A percentile compares a stretch with the other conserved stretches of the same genome.
Evolutionary conservation across 2,113 vertebrate genomes (phyloP).

Genomic region (Zapornia atra): DNA sequence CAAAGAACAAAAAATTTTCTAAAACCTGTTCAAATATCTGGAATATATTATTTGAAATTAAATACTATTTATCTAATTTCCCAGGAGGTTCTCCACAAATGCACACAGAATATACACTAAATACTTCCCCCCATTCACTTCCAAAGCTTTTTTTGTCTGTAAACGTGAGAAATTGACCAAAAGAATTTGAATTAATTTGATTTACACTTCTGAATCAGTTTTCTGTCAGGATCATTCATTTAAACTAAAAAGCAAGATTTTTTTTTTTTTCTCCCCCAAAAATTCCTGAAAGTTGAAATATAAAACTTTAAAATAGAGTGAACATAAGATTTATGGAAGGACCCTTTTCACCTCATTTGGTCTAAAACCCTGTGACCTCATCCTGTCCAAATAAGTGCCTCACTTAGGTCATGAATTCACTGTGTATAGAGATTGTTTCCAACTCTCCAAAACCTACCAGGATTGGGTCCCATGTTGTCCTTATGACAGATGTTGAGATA

Average conservation of each 20-base stretch:
- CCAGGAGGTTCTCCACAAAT: not conserved
- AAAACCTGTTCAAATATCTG: not conserved
- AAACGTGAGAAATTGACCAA: not conserved
- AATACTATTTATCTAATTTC: not conserved
- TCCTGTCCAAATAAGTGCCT: not conserved
- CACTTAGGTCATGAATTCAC: not conserved
- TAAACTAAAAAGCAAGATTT: not conserved
- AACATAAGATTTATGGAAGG: not conserved
- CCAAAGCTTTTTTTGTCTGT: not conserved
- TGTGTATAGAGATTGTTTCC: not conserved
- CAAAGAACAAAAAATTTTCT: not conserved
- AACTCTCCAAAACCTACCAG: not conserved
- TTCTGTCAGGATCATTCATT: not conserved
- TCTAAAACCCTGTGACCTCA: not conserved
- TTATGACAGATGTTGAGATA: not conserved
- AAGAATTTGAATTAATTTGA: not conserved
- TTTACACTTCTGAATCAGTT: not conserved
- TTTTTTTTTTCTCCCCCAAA: too few relatives aligned
- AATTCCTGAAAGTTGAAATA: not conserved
- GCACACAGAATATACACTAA: not conserved
- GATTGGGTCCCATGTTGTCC: not conserved
- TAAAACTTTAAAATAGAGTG: not conserved
- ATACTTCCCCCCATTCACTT: not conserved
- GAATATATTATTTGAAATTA: not conserved
- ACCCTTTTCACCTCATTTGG: fast-evolving